These are phyloP conservation scores for Collichthys lucidus DNA, from an alignment of 2,113 vertebrate species.

Conservation along the genomic window DNA sequence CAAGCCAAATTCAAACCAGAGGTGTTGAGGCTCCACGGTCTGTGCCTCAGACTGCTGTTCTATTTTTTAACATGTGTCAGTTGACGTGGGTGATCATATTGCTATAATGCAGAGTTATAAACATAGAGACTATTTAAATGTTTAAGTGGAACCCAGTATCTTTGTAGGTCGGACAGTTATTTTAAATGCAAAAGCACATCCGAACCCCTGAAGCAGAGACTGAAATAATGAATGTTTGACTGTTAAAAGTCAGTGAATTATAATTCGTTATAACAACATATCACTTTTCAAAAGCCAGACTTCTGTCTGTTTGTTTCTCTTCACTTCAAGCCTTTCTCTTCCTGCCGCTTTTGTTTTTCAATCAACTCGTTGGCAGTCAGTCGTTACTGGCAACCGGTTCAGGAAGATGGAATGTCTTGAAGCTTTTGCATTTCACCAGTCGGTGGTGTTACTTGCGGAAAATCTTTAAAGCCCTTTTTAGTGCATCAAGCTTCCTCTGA, in stretches of 20 bases:
- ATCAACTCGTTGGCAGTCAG: not conserved
- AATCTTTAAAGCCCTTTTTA: not conserved
- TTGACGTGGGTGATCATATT: conserved; percentile 1
- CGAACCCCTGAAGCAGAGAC: not conserved
- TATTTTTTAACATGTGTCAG: conserved; percentile 17
- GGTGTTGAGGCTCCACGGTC: conserved; percentile 21
- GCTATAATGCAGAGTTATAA: not conserved
- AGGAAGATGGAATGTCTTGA: not conserved
- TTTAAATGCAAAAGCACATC: not conserved
- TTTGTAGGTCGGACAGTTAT: not conserved
- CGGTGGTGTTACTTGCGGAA: not conserved
- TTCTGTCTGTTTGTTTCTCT: not conserved
- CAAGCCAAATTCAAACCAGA: conserved; percentile 20
- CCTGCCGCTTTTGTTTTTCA: not conserved
- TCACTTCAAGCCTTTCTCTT: not conserved
- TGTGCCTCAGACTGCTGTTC: not conserved
- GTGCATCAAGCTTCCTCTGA: too few species aligned
- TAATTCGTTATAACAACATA: not conserved
- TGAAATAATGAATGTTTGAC: not conserved
- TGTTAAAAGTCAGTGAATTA: not conserved
- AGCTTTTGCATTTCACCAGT: not conserved
- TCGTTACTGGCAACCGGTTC: not conserved
- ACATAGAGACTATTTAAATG: not conserved
- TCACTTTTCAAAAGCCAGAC: not conserved
- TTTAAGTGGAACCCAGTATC: not conserved